Evolutionary conservation across 2,888 invertebrate species (phyloP), one percentile per base, ranked within the genome.

Genomic region (Hirtodrosophila histrioides): DNA sequence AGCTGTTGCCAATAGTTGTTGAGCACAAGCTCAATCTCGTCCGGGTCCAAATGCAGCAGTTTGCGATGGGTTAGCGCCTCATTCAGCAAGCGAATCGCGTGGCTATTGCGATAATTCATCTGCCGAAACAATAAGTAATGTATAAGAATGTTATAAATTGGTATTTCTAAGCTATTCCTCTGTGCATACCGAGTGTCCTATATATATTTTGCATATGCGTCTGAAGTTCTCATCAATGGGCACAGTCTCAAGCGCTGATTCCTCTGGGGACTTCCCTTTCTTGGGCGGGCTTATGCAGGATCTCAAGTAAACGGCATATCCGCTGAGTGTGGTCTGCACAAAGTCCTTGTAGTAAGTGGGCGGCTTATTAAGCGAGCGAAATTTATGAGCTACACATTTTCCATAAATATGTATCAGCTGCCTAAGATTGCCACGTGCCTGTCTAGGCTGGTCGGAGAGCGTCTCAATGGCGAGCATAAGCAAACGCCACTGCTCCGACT

Each of bases 21-120:
- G 4, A 92, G 61, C 4, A 92, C 89, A 50, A 90, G 88, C 50
- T 91, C 88, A 29, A 92, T 89, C 72, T 92, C 91, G 46, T 90
- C 91, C 50, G 83, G 87, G 45, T 91, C 91, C 33, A 91, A 79
- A 49, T 90, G 89, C 49, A 92, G 61, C 10, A 74, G 64, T 39
- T 76, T 73, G 0, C 89, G 87, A 68, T 90, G 69, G 23, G 77
- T 81, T 0, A 92, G 62, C 0, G 90, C 89, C 31, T 85, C 77
- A 55, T 79, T 86, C 11, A 91, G 81, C 44, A 92, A 68, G 7
- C 86, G 82, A 4, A 91, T 70, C 5, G 91, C 90, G 48, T 90
- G 76, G 0, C 68, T 40, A 73, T 90, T 89, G 5, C 86, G 85
- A 49, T 89, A 91, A 50, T 91, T 80, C 9, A 91, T 80, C 91